Evolutionary conservation across 2,797 vertebrate species (phyloP).

Genomic region (Buceros bicornis): DNA sequence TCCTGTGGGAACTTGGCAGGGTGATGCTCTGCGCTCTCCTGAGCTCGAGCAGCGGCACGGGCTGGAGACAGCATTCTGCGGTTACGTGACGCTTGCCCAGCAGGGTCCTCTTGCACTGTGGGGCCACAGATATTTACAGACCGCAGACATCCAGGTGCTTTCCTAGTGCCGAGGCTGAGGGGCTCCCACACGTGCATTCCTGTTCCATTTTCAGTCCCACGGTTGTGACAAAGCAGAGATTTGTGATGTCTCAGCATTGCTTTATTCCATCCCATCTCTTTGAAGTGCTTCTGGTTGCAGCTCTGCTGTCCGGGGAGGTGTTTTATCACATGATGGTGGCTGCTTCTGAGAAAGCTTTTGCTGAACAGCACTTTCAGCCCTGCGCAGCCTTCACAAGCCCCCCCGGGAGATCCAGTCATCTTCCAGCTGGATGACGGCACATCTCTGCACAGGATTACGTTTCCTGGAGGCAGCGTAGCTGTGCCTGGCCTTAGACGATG

Average conservation of each 20-base stretch:
- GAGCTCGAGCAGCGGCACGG: not conserved
- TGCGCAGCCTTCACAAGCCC: not conserved
- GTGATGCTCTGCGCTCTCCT: not conserved
- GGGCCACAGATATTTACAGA: not conserved
- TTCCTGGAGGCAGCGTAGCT: conserved; percentile 23
- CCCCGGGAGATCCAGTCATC: conserved; percentile 22
- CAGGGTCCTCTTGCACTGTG: not conserved
- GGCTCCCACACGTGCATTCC: not conserved
- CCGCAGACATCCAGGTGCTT: not conserved
- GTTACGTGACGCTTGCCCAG: not conserved
- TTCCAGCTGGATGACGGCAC: conserved; percentile 43
- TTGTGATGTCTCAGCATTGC: not conserved
- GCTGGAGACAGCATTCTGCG: not conserved
- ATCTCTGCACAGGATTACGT: conserved; percentile 34
- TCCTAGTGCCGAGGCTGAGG: not conserved
- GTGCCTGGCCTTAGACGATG: not conserved
- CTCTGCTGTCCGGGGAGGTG: not conserved
- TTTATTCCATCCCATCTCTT: not conserved
- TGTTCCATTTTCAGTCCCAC: not conserved
- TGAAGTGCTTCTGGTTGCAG: not conserved
- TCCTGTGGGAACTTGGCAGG: not conserved
- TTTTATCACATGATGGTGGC: conserved; percentile 1
- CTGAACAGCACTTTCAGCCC: conserved; percentile 1
- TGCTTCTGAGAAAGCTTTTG: conserved; percentile 46
- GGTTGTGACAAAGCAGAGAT: not conserved